Conservation (phyloP, 2,113 vertebrate genomes). For the Ctenodactylus gundi region DNA sequence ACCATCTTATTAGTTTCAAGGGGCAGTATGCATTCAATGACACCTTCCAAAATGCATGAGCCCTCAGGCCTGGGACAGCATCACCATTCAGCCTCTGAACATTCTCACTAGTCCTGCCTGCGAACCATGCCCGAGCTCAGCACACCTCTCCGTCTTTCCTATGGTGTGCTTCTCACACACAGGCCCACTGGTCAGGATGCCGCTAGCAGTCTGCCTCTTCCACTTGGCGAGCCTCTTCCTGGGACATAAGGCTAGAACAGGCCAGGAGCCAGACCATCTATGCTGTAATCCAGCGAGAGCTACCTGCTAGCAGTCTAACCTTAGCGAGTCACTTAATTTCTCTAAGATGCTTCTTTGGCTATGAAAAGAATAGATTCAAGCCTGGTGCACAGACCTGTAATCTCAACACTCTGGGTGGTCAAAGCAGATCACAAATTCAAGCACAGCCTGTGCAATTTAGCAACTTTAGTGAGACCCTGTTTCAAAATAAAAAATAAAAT, state of each 20-base stretch:
- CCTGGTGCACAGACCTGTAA: no score
- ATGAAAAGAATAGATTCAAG: slow-evolving; percentile 17
- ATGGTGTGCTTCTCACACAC: background rate
- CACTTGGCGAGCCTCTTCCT: background rate
- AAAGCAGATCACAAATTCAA: no score
- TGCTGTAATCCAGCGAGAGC: background rate
- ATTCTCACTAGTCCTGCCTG: background rate
- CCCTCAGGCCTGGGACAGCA: fast-evolving
- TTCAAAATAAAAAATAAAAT: no score
- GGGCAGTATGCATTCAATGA: background rate
- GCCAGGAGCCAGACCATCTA: background rate
- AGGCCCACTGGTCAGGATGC: background rate
- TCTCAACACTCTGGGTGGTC: no score
- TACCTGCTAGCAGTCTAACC: background rate
- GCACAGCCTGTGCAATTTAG: no score
- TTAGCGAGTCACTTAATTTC: background rate
- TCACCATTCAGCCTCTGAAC: background rate
- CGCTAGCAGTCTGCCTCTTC: background rate
- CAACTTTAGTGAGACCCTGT: no score
- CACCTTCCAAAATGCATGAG: background rate
- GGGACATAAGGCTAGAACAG: background rate
- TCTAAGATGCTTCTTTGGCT: background rate
- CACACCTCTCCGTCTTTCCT: background rate
- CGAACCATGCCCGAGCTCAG: background rate
- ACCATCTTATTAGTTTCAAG: background rate